Conservation (phyloP, 53 echinoderm and acorn worm genomes). For the Crossaster papposus region DNA sequence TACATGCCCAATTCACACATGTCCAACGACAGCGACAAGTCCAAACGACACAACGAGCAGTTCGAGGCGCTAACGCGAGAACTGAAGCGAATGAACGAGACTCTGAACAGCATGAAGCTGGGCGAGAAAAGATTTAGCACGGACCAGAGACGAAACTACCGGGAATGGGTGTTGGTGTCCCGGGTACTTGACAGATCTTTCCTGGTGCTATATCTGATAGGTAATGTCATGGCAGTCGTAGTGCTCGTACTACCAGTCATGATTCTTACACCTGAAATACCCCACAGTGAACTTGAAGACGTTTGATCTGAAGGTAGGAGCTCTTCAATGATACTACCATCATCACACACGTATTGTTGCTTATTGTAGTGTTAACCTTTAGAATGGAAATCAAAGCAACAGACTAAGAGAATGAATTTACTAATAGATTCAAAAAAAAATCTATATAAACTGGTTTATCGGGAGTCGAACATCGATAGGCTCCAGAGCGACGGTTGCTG, state of each 20-base stretch:
- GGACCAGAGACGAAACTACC: conserved; percentile 62
- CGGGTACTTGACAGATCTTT: conserved; percentile 86
- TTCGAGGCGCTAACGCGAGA: conserved; percentile 71
- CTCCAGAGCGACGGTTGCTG: background rate
- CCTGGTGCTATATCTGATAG: conserved; percentile 78
- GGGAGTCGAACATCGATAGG: background rate
- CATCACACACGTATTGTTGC: too few relatives aligned
- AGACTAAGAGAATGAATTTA: too few relatives aligned
- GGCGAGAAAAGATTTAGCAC: conserved; percentile 45
- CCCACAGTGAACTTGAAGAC: too few relatives aligned
- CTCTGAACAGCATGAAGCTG: conserved; percentile 71
- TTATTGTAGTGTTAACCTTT: too few relatives aligned
- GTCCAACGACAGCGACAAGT: conserved; percentile 46
- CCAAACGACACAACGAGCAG: conserved; percentile 46
- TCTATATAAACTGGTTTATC: background rate
- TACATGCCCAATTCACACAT: conserved; percentile 51
- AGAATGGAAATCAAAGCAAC: too few relatives aligned
- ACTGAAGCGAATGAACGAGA: conserved; percentile 83
- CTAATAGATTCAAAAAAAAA: too few relatives aligned
- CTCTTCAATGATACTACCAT: too few relatives aligned
- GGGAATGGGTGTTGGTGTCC: conserved; percentile 80
- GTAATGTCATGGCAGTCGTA: conserved; percentile 61
- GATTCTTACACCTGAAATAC: background rate
- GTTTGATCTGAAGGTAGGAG: background rate
- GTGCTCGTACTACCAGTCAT: conserved; percentile 48